These are phyloP conservation scores for Plutomurus gul DNA, from an alignment of 1,140 invertebrate species.

Conservation along the genomic window DNA sequence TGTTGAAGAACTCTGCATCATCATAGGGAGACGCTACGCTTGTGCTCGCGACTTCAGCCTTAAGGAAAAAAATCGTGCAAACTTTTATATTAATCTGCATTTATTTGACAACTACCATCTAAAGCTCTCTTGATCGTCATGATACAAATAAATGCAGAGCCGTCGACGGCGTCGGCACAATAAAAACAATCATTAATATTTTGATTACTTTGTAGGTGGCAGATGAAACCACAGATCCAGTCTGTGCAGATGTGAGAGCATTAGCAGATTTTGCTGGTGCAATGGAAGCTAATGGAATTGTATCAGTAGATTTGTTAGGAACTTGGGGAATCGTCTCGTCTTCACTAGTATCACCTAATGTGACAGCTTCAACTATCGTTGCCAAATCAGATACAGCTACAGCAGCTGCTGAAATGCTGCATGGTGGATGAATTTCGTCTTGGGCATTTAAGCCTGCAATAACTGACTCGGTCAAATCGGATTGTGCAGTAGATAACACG, in stretches of 20 bases:
- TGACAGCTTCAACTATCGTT: conserved; percentile 72
- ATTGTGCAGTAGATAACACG: conserved; percentile 78
- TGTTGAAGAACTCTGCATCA: conserved; percentile 52
- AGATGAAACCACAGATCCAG: not conserved
- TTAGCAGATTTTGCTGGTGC: not conserved
- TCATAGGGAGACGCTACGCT: conserved; percentile 42
- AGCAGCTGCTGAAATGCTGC: conserved; percentile 65
- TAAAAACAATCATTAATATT: not conserved
- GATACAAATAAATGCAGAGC: too few species aligned
- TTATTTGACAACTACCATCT: too few species aligned
- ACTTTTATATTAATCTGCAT: too few species aligned
- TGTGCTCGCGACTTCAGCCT: conserved; percentile 22
- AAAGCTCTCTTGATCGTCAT: too few species aligned
- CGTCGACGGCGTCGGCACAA: too few species aligned
- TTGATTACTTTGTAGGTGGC: not conserved
- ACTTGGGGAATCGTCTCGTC: conserved; percentile 43
- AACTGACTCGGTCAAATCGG: conserved; percentile 66
- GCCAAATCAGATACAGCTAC: conserved; percentile 73
- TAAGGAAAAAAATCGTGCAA: not conserved
- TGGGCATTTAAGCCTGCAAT: conserved; percentile 40
- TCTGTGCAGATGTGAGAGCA: not conserved
- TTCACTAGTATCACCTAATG: conserved; percentile 47
- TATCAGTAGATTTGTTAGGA: conserved; percentile 33
- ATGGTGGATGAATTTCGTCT: conserved; percentile 43
- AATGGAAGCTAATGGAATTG: not conserved